These are phyloP conservation scores for Hyla sarda DNA, from an alignment of 2,113 vertebrate genomes.

Conservation along the genomic window DNA sequence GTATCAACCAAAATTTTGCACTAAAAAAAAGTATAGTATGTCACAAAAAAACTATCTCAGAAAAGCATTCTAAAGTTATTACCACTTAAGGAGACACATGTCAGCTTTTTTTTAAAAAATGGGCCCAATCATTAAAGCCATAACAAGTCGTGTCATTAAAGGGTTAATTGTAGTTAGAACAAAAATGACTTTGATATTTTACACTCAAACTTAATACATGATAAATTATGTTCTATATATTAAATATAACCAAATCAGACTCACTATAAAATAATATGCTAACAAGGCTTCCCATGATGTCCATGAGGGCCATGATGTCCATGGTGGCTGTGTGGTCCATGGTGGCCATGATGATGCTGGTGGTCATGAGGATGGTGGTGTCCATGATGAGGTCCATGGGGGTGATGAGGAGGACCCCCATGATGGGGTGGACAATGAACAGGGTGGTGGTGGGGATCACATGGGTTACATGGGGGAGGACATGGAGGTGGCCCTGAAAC, in stretches of 20 bases:
- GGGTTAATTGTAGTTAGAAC: no score
- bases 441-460: neutral
- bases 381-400: neutral
- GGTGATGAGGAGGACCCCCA: neutral
- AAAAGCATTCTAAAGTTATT: no score
- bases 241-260: neutral
- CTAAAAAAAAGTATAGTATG: no score
- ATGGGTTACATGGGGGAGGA: neutral
- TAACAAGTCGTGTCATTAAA: no score
- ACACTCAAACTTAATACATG: neutral
- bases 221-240: neutral
- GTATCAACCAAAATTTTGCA: no score
- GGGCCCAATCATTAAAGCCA: no score
- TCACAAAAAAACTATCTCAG: no score
- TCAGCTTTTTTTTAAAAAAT: no score
- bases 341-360: constrained; percentile 2
- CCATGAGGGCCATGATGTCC: neutral
- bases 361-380: neutral
- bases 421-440: neutral
- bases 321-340: neutral
- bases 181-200: no score
- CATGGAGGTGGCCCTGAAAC: neutral
- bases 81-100: no score
- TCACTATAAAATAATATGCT: neutral
- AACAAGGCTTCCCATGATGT: neutral